phyloP scores from a whole-genome alignment of 2,888 invertebrate species.

The Dolichopus griseipennis region DNA sequence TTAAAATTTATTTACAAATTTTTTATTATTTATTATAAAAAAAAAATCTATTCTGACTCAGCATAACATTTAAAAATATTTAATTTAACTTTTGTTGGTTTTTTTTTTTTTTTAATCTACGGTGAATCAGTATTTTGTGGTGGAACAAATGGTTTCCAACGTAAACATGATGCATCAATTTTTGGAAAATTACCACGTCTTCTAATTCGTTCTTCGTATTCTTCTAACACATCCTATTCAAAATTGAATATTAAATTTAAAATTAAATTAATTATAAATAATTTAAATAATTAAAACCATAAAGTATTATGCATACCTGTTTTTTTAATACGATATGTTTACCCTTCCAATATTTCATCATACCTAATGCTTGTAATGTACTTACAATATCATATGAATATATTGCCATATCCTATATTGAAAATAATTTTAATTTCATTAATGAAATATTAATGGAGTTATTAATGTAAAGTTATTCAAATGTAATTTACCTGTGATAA shows the following conservation, averaged over 20 bases:
- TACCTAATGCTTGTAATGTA: slow-evolving; percentile 89
- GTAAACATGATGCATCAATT: slow-evolving; percentile 78
- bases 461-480: slow-evolving; percentile 7
- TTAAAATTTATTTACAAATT: too few relatives aligned
- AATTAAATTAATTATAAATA: background rate
- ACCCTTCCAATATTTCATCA: slow-evolving; percentile 99
- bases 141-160: slow-evolving; percentile 75
- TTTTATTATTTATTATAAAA: too few relatives aligned
- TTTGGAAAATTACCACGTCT: slow-evolving; percentile 71
- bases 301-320: slow-evolving; percentile 52
- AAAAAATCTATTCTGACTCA: too few relatives aligned
- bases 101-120: too few relatives aligned
- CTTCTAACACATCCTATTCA: slow-evolving; percentile 80
- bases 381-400: slow-evolving; percentile 97
- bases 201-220: slow-evolving; percentile 76
- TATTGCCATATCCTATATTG: slow-evolving; percentile 80
- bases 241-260: too few relatives aligned
- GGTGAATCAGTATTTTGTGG: slow-evolving; percentile 41
- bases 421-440: slow-evolving; percentile 17
- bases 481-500: slow-evolving; percentile 47
- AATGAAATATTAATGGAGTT: background rate
- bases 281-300: background rate
- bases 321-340: slow-evolving; percentile 93
- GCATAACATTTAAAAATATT: too few relatives aligned
- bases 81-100: too few relatives aligned